These are phyloP conservation scores for Vireo griseus DNA, from an alignment of 2,797 vertebrate genomes.

Conservation along the genomic window DNA sequence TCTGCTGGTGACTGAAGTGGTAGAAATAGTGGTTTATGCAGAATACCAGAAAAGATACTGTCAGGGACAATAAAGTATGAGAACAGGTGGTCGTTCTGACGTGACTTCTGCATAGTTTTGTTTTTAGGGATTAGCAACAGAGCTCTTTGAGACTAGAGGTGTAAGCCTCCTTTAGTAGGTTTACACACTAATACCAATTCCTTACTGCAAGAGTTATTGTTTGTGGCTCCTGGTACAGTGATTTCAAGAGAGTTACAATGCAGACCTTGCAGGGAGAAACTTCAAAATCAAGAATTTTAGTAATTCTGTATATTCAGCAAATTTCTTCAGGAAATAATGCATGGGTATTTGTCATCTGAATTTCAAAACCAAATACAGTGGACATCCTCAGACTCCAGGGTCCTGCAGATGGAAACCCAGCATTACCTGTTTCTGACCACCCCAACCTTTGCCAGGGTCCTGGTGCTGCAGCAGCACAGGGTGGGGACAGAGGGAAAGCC, in stretches of 20 bases:
- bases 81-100: not conserved
- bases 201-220: not conserved
- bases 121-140: not conserved
- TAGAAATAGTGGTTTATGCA: not conserved
- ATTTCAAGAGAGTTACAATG: not conserved
- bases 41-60: not conserved
- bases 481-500: not conserved
- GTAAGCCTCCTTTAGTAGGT: not conserved
- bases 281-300: not conserved
- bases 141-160: not conserved
- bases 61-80: not conserved
- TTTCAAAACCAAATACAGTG: not conserved
- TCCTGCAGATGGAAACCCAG: not conserved
- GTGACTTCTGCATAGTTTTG: not conserved
- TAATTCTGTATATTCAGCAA: not conserved
- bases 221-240: not conserved
- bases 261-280: not conserved
- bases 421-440: not conserved
- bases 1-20: not conserved
- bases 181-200: not conserved
- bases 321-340: not conserved
- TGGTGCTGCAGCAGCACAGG: not conserved
- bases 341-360: not conserved
- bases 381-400: not conserved
- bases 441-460: not conserved